Percentiles rank a stretch among this genome's conserved stretches.
phyloP scores from a whole-genome alignment of 1,140 invertebrate genomes.

The Adelges cooleyi region DNA sequence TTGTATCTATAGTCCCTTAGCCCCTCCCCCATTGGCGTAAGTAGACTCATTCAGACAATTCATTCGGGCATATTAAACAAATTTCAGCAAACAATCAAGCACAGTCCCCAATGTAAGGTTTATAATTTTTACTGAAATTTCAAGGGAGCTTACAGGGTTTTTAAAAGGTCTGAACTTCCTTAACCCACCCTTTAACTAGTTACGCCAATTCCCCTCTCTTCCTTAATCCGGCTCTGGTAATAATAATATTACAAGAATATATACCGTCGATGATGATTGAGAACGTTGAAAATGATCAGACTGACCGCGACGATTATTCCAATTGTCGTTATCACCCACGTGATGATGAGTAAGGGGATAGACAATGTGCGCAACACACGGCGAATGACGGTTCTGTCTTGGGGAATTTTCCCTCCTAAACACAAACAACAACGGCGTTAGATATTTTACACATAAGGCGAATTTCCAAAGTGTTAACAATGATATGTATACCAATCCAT shows the following conservation, averaged over 20 bases:
- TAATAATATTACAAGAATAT: slow-evolving; percentile 23
- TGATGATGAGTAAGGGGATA: slow-evolving; percentile 74
- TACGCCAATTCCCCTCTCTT: too few relatives aligned
- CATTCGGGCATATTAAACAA: too few relatives aligned
- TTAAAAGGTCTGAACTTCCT: too few relatives aligned
- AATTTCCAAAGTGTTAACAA: not conserved
- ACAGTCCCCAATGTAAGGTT: too few relatives aligned
- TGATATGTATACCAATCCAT: slow-evolving; percentile 59
- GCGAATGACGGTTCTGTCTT: slow-evolving; percentile 82
- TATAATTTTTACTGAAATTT: too few relatives aligned
- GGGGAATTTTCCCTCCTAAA: slow-evolving; percentile 68
- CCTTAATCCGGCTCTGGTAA: too few relatives aligned
- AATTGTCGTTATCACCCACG: slow-evolving; percentile 73
- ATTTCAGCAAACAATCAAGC: too few relatives aligned
- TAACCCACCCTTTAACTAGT: too few relatives aligned
- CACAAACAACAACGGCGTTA: slow-evolving; percentile 31
- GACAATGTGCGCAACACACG: slow-evolving; percentile 73
- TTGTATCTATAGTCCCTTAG: too few relatives aligned
- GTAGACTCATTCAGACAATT: too few relatives aligned
- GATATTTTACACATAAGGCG: not conserved
- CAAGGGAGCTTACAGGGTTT: too few relatives aligned
- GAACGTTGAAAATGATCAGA: slow-evolving; percentile 81
- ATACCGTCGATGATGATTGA: slow-evolving; percentile 79
- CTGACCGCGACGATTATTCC: slow-evolving; percentile 72
- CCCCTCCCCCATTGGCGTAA: too few relatives aligned